A percentile compares a stretch with the other conserved stretches of the same genome.
Conservation (phyloP, 2,797 vertebrate genomes). For the Harpagifer antarcticus region DNA sequence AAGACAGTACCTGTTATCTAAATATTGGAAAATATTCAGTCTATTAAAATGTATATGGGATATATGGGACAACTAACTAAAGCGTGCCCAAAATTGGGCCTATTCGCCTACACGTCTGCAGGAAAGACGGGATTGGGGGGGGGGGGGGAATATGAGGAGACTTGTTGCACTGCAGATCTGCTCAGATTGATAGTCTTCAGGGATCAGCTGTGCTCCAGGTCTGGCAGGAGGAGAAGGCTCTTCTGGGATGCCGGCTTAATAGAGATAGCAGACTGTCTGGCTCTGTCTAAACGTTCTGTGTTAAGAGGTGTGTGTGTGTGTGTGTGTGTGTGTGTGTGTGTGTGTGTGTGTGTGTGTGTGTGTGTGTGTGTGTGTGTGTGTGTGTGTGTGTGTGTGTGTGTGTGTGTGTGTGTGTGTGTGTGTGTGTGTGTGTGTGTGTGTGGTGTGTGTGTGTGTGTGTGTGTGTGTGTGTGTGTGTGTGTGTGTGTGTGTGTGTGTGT, state of each 20-base stretch:
- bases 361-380: neutral
- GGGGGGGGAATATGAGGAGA: constrained; percentile 72
- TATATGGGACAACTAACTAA: neutral
- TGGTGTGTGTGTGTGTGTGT: neutral
- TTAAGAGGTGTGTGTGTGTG: constrained; percentile 18
- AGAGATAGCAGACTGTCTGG: constrained; percentile 74
- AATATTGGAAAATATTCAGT: neutral
- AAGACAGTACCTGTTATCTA: neutral
- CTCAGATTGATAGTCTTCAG: constrained; percentile 74
- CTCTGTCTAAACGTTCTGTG: constrained; percentile 54
- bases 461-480: constrained; percentile 6
- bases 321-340: constrained; percentile 7
- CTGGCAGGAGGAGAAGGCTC: constrained; percentile 61
- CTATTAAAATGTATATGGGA: too few relatives aligned
- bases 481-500: neutral
- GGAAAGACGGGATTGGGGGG: constrained; percentile 10
- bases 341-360: neutral
- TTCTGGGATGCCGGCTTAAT: constrained; percentile 62
- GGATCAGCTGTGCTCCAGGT: constrained; percentile 70
- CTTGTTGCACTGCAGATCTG: constrained; percentile 62
- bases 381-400: neutral
- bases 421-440: neutral
- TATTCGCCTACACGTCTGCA: constrained; percentile 46
- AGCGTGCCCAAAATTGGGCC: neutral
- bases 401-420: neutral